These are phyloP conservation scores for Nannobrachium achirus DNA, from an alignment of 2,113 vertebrate genomes.

Conservation along the genomic window DNA sequence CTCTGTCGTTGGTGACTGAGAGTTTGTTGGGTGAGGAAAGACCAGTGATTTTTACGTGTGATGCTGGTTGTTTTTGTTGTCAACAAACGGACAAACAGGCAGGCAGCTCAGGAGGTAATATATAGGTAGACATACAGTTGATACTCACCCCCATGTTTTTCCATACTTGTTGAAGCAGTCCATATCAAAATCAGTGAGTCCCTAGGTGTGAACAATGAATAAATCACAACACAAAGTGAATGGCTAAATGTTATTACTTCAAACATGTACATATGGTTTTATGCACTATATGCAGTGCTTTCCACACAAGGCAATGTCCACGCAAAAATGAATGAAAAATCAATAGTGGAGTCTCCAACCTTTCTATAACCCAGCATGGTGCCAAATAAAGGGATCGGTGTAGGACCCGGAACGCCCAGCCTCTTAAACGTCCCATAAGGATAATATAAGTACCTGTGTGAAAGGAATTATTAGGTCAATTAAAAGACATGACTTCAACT, in stretches of 20 bases:
- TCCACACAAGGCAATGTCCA: too few relatives aligned
- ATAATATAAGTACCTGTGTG: constrained; percentile 59
- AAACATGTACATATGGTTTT: too few relatives aligned
- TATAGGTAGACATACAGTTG: neutral
- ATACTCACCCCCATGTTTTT: constrained; percentile 81
- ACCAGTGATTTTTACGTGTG: too few relatives aligned
- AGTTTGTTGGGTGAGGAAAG: too few relatives aligned
- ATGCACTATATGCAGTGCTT: too few relatives aligned
- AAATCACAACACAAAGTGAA: neutral
- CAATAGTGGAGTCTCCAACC: constrained; percentile 35
- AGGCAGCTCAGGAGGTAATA: too few relatives aligned
- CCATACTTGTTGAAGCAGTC: constrained; percentile 79
- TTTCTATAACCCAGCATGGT: constrained; percentile 59
- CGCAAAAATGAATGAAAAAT: too few relatives aligned
- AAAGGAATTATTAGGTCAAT: neutral
- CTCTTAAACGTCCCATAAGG: constrained; percentile 77
- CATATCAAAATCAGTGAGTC: constrained; percentile 70
- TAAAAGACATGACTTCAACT: too few relatives aligned
- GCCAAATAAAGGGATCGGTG: constrained; percentile 56
- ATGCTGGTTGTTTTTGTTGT: too few relatives aligned
- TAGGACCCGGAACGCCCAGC: constrained; percentile 79
- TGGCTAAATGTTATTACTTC: too few relatives aligned
- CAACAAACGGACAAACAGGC: too few relatives aligned
- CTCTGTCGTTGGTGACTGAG: too few relatives aligned
- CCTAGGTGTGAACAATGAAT: constrained; percentile 54